phyloP scores from a whole-genome alignment of 1,140 invertebrate species.

The Cherax destructor region DNA sequence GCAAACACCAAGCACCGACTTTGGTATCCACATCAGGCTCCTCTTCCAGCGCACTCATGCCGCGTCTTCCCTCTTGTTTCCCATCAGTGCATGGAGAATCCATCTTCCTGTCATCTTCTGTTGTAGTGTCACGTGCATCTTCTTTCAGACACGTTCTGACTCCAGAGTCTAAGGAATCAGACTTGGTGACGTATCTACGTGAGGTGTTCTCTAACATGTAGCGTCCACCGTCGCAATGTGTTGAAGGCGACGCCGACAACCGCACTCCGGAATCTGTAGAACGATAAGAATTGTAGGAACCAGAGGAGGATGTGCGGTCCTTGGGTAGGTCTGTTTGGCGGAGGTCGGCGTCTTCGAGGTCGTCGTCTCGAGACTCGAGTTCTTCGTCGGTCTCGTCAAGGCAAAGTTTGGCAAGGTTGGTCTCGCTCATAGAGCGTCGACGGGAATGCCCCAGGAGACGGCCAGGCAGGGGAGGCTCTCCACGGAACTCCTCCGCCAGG shows the following conservation, averaged over 20 bases:
- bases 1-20: conserved; percentile 71
- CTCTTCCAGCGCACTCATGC: conserved; percentile 64
- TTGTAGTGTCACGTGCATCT: conserved; percentile 50
- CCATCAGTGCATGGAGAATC: conserved; percentile 41
- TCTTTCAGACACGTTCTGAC: conserved; percentile 69
- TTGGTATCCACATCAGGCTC: conserved; percentile 70
- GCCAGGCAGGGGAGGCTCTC: conserved; percentile 55
- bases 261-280: conserved; percentile 71
- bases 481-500: conserved; percentile 53
- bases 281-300: conserved; percentile 72
- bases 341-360: conserved; percentile 69
- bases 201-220: conserved; percentile 60
- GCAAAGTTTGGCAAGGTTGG: conserved; percentile 71
- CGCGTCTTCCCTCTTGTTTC: conserved; percentile 48
- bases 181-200: conserved; percentile 69
- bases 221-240: conserved; percentile 65
- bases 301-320: conserved; percentile 71
- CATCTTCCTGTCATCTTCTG: conserved; percentile 56
- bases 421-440: conserved; percentile 71
- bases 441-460: conserved; percentile 66
- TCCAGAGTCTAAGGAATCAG: conserved; percentile 71
- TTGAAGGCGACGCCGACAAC: conserved; percentile 70
- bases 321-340: conserved; percentile 69
- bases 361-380: conserved; percentile 70
- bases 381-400: conserved; percentile 72